Percentiles rank a stretch among this genome's conserved stretches.
These are phyloP conservation scores for Apteryx owenii DNA, from an alignment of 2,113 vertebrate species.

Conservation along the genomic window DNA sequence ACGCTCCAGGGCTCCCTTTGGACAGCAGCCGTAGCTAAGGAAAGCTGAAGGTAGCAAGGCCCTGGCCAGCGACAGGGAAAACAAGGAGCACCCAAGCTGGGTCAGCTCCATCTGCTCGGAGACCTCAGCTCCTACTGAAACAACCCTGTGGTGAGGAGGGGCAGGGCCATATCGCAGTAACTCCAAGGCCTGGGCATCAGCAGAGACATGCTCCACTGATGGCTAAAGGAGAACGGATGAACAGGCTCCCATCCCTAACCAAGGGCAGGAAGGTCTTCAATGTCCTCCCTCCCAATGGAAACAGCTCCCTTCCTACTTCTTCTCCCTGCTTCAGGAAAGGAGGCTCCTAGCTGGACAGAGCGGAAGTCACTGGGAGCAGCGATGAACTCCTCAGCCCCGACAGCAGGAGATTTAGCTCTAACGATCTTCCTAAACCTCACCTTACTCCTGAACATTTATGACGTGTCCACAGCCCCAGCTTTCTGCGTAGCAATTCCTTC, in stretches of 20 bases:
- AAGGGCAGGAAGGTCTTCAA: neutral
- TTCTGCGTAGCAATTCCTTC: too few species aligned
- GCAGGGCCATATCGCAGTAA: neutral
- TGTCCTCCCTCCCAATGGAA: neutral
- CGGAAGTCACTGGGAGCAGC: neutral
- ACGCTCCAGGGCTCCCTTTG: neutral
- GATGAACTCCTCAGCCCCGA: too few species aligned
- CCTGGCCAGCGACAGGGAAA: neutral
- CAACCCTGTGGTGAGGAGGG: neutral
- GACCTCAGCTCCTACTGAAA: neutral
- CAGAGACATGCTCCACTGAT: neutral
- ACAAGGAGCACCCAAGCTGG: neutral
- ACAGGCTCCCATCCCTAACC: neutral
- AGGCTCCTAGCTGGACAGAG: neutral
- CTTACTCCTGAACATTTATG: neutral
- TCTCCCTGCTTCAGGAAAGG: neutral
- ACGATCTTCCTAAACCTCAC: neutral
- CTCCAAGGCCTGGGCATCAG: neutral
- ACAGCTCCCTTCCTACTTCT: neutral
- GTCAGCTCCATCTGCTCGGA: neutral
- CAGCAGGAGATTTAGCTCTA: neutral
- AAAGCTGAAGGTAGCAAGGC: neutral
- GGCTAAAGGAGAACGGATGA: neutral
- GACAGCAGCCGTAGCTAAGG: fast-evolving
- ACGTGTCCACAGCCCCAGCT: too few species aligned